Base-by-base conservation (phyloP, 1,140 invertebrate species). In the Halyomorpha halys region DNA sequence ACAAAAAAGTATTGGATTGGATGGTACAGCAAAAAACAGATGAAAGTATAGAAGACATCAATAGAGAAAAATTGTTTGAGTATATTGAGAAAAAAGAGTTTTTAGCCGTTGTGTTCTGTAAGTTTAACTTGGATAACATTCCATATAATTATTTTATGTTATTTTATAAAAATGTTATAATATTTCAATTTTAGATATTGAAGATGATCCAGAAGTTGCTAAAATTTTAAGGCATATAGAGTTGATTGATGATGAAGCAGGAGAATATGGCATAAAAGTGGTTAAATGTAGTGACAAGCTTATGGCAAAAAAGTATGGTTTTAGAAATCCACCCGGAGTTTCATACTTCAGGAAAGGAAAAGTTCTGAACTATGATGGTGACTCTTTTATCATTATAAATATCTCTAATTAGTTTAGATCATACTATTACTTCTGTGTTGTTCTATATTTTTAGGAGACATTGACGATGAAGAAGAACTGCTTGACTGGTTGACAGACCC, bases 301-400 rank as follows among this genome's bases (percentile, higher is more conserved):
- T 18, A 94, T 97, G 89, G 91, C 92, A 2, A 96, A 96, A 74
- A 96, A 95, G 73, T 94, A 92, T 74, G 91, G 92, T 1, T 91
- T 84, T 72, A 80, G 91, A 68, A 88, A 90, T 73, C 90, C 90
- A 30, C 91, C 92, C 1, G 91, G 91, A 1, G 84, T 95, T 1
- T 90, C 90, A 14, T 94, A 93, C 71, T 95, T 95, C 77, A 81
- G 91, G 44, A 92, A 93, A 76, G 88, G 84, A 53, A 94, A 94
- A 76, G 83, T 83, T 56, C 91, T 94, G 14, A 93, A 92, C 73
- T 95, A 94, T 71, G 90, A 93, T 71, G 92, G 91, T 78, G 16
- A 60, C 18, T 60, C n/a, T 34, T 44, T 39, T 2, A 39, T 19
- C 25, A 44, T 59, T 27, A 11, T 59, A 34, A 21, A 59, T 5